Percentiles rank a stretch among this genome's conserved stretches.
These are phyloP conservation scores for Phalacrocorax pelagicus DNA, from an alignment of 2,113 vertebrate species.

Conservation along the genomic window DNA sequence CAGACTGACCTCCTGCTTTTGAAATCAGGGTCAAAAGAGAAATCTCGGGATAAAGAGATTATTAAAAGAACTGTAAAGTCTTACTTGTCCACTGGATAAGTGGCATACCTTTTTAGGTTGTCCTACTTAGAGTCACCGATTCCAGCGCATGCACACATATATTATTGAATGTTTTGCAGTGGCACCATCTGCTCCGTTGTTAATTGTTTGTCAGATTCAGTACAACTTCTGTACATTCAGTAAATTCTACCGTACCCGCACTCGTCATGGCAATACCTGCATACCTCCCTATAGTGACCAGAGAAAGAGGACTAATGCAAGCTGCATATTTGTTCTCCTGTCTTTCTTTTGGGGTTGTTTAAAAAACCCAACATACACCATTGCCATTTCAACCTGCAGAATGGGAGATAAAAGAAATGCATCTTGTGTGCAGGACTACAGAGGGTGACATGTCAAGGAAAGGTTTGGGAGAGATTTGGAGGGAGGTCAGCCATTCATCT, in stretches of 20 bases:
- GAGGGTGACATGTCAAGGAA: neutral
- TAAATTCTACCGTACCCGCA: neutral
- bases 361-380: neutral
- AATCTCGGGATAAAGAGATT: constrained; percentile 56
- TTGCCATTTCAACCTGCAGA: neutral
- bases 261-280: neutral
- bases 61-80: constrained; percentile 65
- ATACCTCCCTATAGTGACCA: neutral
- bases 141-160: constrained; percentile 1
- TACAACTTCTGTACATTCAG: neutral
- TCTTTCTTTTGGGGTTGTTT: neutral
- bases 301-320: accelerated
- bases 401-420: neutral
- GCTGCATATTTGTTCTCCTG: neutral
- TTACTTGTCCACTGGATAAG: constrained; percentile 51
- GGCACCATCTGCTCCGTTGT: neutral
- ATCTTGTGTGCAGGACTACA: neutral
- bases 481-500: neutral
- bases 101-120: constrained; percentile 65
- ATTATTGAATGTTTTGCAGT: constrained; percentile 45
- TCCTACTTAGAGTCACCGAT: constrained; percentile 60
- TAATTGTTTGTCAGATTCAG: constrained; percentile 15
- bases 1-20: constrained; percentile 34
- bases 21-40: constrained; percentile 57
- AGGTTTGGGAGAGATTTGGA: neutral